Conservation (phyloP, 1,140 invertebrate genomes). For the Triops cancriformis region DNA sequence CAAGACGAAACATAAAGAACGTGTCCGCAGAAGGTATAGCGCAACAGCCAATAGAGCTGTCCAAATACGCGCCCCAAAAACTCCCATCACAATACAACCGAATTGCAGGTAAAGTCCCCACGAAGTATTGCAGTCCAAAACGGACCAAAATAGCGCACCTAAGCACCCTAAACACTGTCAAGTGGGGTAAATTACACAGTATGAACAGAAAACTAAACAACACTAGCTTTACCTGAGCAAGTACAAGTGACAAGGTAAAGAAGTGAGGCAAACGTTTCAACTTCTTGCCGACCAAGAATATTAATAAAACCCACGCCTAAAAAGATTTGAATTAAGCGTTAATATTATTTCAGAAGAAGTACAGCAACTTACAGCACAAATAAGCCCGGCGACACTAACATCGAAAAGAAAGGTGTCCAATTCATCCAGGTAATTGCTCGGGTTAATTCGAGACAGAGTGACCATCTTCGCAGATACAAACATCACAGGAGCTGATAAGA, state of each 20-base stretch:
- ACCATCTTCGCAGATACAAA: conserved; percentile 91
- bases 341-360: conserved; percentile 5
- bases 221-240: conserved; percentile 59
- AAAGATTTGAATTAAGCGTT: conserved; percentile 26
- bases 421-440: conserved; percentile 59
- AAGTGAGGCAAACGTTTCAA: conserved; percentile 70
- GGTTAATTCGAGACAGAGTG: conserved; percentile 55
- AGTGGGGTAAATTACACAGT: conserved; percentile 33
- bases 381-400: conserved; percentile 63
- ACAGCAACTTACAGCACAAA: conserved; percentile 51
- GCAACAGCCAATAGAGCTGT: conserved; percentile 68
- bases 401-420: conserved; percentile 73
- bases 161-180: conserved; percentile 50
- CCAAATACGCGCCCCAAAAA: conserved; percentile 71
- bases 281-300: conserved; percentile 66
- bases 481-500: conserved; percentile 87
- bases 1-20: conserved; percentile 68
- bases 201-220: conserved; percentile 27
- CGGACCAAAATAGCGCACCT: conserved; percentile 59
- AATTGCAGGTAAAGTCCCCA: conserved; percentile 61
- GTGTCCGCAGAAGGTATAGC: conserved; percentile 68
- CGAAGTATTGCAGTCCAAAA: conserved; percentile 39
- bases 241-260: conserved; percentile 63
- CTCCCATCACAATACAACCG: conserved; percentile 58
- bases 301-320: conserved; percentile 63